Conservation (phyloP, 2,888 invertebrate species). For the Clanis bilineata region DNA sequence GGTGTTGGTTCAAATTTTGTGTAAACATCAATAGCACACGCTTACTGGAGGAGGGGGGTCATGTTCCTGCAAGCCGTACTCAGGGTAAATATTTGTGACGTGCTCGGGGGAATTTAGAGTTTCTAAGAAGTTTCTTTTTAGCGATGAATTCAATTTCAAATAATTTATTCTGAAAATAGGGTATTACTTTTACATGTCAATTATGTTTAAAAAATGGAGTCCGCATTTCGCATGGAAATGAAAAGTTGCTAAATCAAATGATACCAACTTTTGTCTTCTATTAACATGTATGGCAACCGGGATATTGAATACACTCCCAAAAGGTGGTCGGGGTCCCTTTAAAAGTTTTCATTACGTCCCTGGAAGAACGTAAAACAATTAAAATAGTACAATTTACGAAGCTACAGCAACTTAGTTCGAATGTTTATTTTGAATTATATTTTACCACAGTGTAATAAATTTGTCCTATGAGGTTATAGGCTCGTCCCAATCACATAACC, state of each 20-base stretch:
- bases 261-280: too few relatives aligned
- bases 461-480: too few relatives aligned
- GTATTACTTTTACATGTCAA: too few relatives aligned
- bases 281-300: too few relatives aligned
- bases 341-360: background rate
- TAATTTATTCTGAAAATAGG: too few relatives aligned
- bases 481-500: too few relatives aligned
- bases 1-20: background rate
- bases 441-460: too few relatives aligned
- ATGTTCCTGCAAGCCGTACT: background rate
- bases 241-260: too few relatives aligned
- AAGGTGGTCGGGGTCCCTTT: background rate
- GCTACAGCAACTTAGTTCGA: background rate
- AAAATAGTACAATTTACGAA: background rate
- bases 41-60: background rate
- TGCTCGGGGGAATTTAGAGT: background rate
- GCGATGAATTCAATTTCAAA: background rate
- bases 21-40: background rate
- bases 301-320: background rate
- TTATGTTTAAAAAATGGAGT: too few relatives aligned
- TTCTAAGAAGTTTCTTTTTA: background rate
- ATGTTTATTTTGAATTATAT: background rate
- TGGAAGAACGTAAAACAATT: background rate
- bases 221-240: too few relatives aligned
- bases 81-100: constrained; percentile 4